A percentile compares a stretch with the other conserved stretches of the same genome.
Conservation (phyloP, 92 coral and sea anemone genomes). For the Heliopora coerulea region DNA sequence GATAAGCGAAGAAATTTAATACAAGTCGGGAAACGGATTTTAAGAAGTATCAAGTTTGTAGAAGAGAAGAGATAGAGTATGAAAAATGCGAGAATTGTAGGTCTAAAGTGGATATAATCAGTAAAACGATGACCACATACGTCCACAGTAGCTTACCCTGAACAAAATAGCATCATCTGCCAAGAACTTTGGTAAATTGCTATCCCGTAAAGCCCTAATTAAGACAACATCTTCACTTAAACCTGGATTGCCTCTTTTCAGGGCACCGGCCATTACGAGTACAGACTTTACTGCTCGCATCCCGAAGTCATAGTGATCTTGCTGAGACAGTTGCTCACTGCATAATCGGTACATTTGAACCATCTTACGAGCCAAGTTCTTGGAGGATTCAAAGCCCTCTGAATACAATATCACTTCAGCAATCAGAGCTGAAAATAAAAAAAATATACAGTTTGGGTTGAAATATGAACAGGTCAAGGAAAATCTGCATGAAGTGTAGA, state of each 20-base stretch:
- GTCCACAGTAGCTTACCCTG: conserved; percentile 63
- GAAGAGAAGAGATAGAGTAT: too few species aligned
- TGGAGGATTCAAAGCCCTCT: conserved; percentile 98
- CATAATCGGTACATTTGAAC: conserved; percentile 98
- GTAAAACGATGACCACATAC: too few species aligned
- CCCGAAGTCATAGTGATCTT: conserved; percentile 98
- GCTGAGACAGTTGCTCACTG: conserved; percentile 96
- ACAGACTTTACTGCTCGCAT: conserved; percentile 99
- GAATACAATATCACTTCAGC: conserved; percentile 99
- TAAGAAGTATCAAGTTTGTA: too few species aligned
- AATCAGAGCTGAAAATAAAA: conserved; percentile 79
- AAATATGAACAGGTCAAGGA: too few species aligned
- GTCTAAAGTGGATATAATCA: too few species aligned
- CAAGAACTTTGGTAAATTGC: conserved; percentile 95
- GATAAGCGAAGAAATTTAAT: too few species aligned
- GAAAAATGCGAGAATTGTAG: too few species aligned
- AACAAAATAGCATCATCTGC: conserved; percentile 90
- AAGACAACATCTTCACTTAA: conserved; percentile 92
- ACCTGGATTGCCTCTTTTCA: conserved; percentile 95
- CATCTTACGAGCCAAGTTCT: conserved; percentile 98
- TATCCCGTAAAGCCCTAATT: conserved; percentile 91
- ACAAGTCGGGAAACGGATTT: too few species aligned
- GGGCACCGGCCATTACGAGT: conserved; percentile 98
- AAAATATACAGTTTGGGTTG: too few species aligned
- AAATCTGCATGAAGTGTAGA: too few species aligned